These are phyloP conservation scores for Todus mexicanus DNA, from an alignment of 2,797 vertebrate genomes.

Conservation along the genomic window DNA sequence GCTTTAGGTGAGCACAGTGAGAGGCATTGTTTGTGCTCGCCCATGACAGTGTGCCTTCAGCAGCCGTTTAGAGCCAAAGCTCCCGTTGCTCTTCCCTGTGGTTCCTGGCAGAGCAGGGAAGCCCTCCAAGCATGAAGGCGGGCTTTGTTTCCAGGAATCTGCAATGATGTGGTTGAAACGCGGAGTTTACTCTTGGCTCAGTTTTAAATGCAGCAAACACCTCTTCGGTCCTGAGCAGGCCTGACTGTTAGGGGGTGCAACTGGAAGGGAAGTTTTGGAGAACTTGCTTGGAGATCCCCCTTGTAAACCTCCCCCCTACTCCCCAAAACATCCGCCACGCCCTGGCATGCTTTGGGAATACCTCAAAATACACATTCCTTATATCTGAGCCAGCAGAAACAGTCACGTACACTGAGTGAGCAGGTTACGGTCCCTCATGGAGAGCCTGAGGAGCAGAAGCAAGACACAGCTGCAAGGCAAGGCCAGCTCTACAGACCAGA, in stretches of 20 bases:
- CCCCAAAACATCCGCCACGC: not conserved
- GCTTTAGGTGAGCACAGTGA: not conserved
- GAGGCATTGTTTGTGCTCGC: not conserved
- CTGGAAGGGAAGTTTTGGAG: not conserved
- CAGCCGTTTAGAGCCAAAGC: not conserved
- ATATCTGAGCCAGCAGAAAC: not conserved
- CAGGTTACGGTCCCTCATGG: not conserved
- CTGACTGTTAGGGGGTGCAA: not conserved
- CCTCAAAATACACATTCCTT: not conserved
- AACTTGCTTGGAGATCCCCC: not conserved
- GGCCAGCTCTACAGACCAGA: not conserved
- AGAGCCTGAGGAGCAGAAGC: not conserved
- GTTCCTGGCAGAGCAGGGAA: conserved; percentile 44
- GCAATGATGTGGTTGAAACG: not conserved
- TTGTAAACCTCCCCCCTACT: not conserved
- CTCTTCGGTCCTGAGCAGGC: not conserved
- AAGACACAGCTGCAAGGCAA: not conserved
- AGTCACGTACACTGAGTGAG: rapidly evolving
- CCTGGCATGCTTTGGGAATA: not conserved
- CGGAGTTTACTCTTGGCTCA: conserved; percentile 22
- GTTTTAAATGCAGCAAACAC: not conserved
- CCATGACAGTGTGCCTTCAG: not conserved
- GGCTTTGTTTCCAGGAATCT: conserved; percentile 49
- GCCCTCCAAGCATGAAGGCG: conserved; percentile 44
- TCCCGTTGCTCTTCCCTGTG: conserved; percentile 34